Evolutionary conservation across 2,888 invertebrate genomes (phyloP).

Genomic region (Trichacis sp.): DNA sequence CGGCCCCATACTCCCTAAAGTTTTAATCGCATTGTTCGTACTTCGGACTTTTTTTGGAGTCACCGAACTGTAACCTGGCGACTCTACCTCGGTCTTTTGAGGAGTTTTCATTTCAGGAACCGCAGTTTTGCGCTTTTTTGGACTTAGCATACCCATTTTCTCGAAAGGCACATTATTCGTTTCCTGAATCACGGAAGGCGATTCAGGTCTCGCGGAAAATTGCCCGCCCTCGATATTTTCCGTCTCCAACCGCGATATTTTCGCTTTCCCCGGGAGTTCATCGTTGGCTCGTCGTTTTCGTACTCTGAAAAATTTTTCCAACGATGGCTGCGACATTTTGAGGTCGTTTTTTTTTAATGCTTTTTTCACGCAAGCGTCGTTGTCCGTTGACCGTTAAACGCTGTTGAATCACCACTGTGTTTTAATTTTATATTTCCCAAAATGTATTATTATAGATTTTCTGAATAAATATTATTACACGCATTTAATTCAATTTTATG

Average conservation of each 20-base stretch:
- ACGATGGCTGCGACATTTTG: conserved; percentile 81
- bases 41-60: conserved; percentile 69
- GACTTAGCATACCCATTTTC: conserved; percentile 61
- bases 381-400: too few species aligned
- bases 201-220: conserved; percentile 37
- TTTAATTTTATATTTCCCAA: too few species aligned
- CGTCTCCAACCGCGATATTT: conserved; percentile 69
- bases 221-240: background rate
- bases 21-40: conserved; percentile 71
- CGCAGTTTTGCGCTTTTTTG: conserved; percentile 46
- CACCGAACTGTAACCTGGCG: conserved; percentile 39
- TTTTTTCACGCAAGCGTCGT: too few species aligned
- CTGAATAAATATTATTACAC: too few species aligned
- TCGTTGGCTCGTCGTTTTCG: conserved; percentile 82
- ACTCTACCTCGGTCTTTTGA: conserved; percentile 42
- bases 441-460: too few species aligned
- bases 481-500: too few species aligned
- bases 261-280: conserved; percentile 70
- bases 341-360: too few species aligned
- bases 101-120: conserved; percentile 7
- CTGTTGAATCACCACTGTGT: too few species aligned
- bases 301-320: conserved; percentile 81
- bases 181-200: conserved; percentile 42
- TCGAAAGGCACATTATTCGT: conserved; percentile 56
- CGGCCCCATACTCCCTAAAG: conserved; percentile 79